Percentiles rank a stretch among this genome's conserved stretches.
These are phyloP conservation scores for Chaetoderma sp. DNA, from an alignment of 2,888 invertebrate genomes.

Conservation along the genomic window DNA sequence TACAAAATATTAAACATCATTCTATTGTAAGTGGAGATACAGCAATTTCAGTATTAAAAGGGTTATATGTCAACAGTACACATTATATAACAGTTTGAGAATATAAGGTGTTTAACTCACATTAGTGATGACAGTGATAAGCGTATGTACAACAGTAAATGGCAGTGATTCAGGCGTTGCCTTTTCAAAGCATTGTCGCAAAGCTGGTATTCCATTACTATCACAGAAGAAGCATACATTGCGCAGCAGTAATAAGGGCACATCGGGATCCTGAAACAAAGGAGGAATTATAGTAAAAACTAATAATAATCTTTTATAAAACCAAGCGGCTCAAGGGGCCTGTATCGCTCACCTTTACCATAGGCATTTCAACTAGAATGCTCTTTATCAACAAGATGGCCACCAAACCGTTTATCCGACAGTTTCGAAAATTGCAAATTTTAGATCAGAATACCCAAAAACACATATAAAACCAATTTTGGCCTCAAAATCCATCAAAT, in stretches of 20 bases:
- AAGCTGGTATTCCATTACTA: constrained; percentile 87
- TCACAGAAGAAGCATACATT: constrained; percentile 96
- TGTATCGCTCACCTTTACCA: too few relatives aligned
- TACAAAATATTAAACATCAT: not conserved
- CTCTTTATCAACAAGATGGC: too few relatives aligned
- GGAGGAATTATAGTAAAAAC: not conserved
- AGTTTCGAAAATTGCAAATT: too few relatives aligned
- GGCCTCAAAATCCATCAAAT: too few relatives aligned
- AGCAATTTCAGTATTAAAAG: not conserved
- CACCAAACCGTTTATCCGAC: too few relatives aligned
- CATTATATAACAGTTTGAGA: not conserved
- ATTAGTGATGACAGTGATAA: constrained; percentile 92
- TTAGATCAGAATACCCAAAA: too few relatives aligned
- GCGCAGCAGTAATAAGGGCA: constrained; percentile 88
- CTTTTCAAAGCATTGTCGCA: constrained; percentile 87
- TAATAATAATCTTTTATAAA: not conserved
- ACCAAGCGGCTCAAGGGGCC: too few relatives aligned
- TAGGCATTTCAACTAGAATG: too few relatives aligned
- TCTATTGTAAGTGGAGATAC: not conserved
- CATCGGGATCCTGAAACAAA: constrained; percentile 83
- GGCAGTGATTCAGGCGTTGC: constrained; percentile 81
- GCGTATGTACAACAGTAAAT: constrained; percentile 89
- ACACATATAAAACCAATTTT: too few relatives aligned
- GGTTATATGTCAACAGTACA: not conserved
- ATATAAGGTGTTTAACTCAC: constrained; percentile 53